phyloP scores from a whole-genome alignment of 2,888 invertebrate genomes.

The Flexamia atlantica region DNA sequence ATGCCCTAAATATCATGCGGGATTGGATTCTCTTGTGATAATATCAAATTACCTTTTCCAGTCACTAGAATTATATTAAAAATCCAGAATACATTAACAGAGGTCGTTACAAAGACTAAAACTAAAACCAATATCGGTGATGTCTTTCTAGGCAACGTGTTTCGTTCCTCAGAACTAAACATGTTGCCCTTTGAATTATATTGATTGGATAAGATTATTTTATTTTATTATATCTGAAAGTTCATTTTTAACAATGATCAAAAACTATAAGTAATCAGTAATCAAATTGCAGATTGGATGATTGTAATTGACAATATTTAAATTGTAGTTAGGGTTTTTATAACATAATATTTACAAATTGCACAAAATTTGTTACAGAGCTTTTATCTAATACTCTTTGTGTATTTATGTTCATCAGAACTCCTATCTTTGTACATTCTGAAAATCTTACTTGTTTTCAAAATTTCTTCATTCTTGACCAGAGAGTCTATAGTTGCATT shows the following conservation, averaged over 20 bases:
- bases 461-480: not conserved
- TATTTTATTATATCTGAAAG: not conserved
- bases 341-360: not conserved
- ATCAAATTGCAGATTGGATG: not conserved
- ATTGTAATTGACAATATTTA: conserved; percentile 29
- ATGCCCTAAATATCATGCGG: no score
- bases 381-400: not conserved
- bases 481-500: no score
- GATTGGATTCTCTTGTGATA: no score
- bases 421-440: not conserved
- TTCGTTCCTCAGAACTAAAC: no score
- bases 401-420: not conserved
- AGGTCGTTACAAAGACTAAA: no score
- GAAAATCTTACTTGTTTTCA: not conserved
- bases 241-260: not conserved
- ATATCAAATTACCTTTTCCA: no score
- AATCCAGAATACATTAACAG: no score
- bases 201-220: no score
- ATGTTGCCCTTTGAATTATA: not conserved
- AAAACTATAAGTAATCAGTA: not conserved
- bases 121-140: no score
- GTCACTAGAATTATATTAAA: no score
- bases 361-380: conserved; percentile 25
- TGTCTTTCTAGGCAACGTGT: no score
- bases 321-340: conserved; percentile 2